These are phyloP conservation scores for Tapirus terrestris DNA, from an alignment of 2,113 vertebrate species.

Conservation along the genomic window DNA sequence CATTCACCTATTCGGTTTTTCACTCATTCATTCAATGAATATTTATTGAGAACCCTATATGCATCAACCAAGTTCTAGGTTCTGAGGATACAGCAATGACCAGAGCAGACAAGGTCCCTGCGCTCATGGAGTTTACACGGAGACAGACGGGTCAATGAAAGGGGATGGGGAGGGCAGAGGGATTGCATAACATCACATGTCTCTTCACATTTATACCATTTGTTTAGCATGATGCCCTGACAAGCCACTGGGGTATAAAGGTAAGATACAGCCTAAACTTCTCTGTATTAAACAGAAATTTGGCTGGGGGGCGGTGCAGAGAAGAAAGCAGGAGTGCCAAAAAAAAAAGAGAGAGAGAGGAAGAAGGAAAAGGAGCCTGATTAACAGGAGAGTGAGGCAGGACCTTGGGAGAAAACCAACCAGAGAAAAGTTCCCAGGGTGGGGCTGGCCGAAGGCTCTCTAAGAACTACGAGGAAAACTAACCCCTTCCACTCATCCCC, in stretches of 20 bases:
- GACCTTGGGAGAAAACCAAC: neutral
- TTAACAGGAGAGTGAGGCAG: neutral
- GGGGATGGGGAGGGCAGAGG: neutral
- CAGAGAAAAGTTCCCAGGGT: neutral
- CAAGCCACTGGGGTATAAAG: neutral
- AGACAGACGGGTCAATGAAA: neutral
- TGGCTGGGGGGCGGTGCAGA: fast-evolving
- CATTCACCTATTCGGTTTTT: neutral
- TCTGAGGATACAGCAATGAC: neutral
- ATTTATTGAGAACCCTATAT: neutral
- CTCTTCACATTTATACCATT: fast-evolving
- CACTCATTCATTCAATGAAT: neutral
- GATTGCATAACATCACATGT: fast-evolving
- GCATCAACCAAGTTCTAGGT: neutral
- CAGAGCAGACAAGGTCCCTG: neutral
- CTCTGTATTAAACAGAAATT: neutral
- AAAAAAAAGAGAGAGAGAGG: no score
- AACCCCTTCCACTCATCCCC: neutral
- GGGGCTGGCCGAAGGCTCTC: neutral
- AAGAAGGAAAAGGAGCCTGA: neutral
- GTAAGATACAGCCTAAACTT: neutral
- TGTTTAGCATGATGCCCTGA: neutral
- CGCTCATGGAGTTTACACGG: no score
- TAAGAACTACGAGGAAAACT: neutral
- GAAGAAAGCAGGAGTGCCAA: neutral